A percentile compares a stretch with the other conserved stretches of the same genome.
Evolutionary conservation across 2,797 vertebrate genomes (phyloP).

Genomic region (Oreortyx pictus): DNA sequence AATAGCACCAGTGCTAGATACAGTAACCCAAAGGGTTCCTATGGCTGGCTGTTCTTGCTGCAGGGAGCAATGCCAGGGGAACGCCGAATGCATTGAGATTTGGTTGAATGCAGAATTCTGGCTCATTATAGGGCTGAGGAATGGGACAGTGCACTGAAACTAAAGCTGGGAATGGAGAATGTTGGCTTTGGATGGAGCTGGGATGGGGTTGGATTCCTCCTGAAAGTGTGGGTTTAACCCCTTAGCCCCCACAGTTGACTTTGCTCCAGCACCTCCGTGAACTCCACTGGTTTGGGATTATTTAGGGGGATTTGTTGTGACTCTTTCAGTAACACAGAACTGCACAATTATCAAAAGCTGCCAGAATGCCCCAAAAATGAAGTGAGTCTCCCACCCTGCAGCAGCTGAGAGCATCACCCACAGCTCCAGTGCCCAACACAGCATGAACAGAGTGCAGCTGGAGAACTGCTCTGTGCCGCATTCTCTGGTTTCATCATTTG

Average conservation of each 20-base stretch:
- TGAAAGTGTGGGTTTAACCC: not conserved
- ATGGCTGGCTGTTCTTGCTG: not conserved
- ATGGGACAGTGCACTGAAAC: not conserved
- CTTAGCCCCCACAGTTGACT: not conserved
- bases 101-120: not conserved
- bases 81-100: no score
- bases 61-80: not conserved
- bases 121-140: not conserved
- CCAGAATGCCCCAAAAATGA: not conserved
- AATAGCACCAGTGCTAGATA: not conserved
- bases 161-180: not conserved
- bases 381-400: not conserved
- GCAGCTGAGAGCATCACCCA: not conserved
- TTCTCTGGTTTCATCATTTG: fast-evolving
- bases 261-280: not conserved
- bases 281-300: no score
- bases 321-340: no score
- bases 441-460: slow-evolving; percentile 1
- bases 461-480: fast-evolving
- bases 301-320: not conserved
- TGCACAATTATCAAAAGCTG: not conserved
- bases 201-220: not conserved
- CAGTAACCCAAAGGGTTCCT: not conserved
- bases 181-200: not conserved
- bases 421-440: not conserved